Evolutionary conservation across 2,797 vertebrate genomes (phyloP), one percentile per base, ranked within the genome.

Genomic region (Stomatorhinus walkeri): DNA sequence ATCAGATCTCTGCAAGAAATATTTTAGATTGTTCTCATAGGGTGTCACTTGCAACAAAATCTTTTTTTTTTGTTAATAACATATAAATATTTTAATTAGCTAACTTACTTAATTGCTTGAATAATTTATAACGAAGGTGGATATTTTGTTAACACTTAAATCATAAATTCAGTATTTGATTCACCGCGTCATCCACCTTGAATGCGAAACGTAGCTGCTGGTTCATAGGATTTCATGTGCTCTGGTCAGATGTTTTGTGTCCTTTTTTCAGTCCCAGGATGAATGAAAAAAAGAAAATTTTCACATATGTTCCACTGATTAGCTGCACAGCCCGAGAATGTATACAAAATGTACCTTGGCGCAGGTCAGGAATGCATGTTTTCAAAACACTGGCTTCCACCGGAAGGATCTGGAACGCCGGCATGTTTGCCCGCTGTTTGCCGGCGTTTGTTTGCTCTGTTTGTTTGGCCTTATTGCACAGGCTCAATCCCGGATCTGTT

Each of bases 381-480:
- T 87, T 81, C 19, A 84, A 89, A 88, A 88, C 79, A 88, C 16
- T 24, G 40, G 56, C 79, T 89, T 88, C 54, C 76, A 49, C 52
- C 22, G 87, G 87, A 88, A 88, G 64, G 87, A 72, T 46, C 59
- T 89, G 89, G 48, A 83, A 89, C 76, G 84, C 24, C 48, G n/a
- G 54, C 16, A 46, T 85, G 88, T 89, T 89, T 89, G 36, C 46
- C 48, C n/a, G n/a, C 51, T 12, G 40, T 22, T 4, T 24, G 72
- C 89, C 72, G 89, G 87, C 79, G 72, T 79, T 43, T 43, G 10
- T 32, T 68, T 84, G 40, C 79, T 51, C 48, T 88, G 88, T 85
- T 85, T 68, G 84, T 89, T 46, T 85, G 40, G 12, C 51, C 14
- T 28, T 43, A 81, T 84, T 87, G 56, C 72, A 51, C 79, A 84